phyloP scores from a whole-genome alignment of 2,888 invertebrate species.

The Acleris emargana region DNA sequence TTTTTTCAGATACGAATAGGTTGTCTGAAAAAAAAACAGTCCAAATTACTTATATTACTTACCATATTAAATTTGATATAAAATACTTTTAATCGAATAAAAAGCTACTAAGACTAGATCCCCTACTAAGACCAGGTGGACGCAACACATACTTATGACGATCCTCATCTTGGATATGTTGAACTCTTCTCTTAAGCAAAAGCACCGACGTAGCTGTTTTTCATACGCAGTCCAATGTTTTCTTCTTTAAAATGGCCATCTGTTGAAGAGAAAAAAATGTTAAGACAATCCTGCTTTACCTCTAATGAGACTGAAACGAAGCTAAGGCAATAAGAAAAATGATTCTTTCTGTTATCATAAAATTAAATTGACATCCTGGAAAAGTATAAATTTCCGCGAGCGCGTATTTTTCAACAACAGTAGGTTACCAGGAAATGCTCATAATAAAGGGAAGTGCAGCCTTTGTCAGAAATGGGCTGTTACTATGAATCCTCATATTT shows the following conservation, averaged over 20 bases:
- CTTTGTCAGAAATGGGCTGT: slow-evolving; percentile 26
- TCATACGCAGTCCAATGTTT: slow-evolving; percentile 9
- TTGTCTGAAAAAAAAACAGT: no score
- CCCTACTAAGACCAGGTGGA: background rate
- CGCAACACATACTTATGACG: slow-evolving; percentile 48
- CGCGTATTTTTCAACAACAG: slow-evolving; percentile 11
- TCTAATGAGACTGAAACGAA: background rate
- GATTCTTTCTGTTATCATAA: slow-evolving; percentile 4
- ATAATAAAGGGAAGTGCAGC: slow-evolving; percentile 12
- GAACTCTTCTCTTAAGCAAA: slow-evolving; percentile 10
- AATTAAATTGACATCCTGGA: slow-evolving; percentile 17
- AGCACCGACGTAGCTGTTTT: background rate
- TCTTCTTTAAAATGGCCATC: slow-evolving; percentile 19
- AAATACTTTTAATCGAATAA: no score
- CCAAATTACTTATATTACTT: no score
- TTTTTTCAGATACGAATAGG: no score
- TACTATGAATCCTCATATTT: slow-evolving; percentile 27
- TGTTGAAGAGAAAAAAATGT: background rate
- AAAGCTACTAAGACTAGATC: no score
- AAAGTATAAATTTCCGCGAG: slow-evolving; percentile 16
- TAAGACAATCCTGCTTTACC: no score
- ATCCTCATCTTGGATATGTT: slow-evolving; percentile 50
- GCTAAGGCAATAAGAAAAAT: background rate
- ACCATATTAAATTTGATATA: no score
- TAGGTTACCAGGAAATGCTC: slow-evolving; percentile 5